A percentile compares a stretch with the other conserved stretches of the same genome.
These are phyloP conservation scores for Melipona bicolor DNA, from an alignment of 2,888 invertebrate species.

Conservation along the genomic window DNA sequence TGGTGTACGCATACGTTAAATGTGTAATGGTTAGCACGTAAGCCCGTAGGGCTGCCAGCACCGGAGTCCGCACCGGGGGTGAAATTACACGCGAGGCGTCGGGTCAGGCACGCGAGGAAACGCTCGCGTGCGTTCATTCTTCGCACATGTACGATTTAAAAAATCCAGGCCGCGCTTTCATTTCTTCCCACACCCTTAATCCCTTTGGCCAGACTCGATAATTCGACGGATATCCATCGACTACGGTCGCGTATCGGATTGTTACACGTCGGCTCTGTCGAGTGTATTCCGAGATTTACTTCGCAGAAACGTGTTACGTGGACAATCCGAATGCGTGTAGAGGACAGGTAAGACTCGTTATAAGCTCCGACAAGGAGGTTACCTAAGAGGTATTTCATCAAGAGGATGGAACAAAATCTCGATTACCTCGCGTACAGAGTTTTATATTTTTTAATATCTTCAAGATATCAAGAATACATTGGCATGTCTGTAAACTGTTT, in stretches of 20 bases:
- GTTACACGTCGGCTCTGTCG: slow-evolving; percentile 22
- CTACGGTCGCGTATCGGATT: slow-evolving; percentile 8
- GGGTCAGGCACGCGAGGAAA: slow-evolving; percentile 59
- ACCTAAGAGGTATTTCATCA: slow-evolving; percentile 53
- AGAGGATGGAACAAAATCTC: slow-evolving; percentile 45
- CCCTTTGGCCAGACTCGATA: slow-evolving; percentile 12
- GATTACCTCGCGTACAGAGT: no score
- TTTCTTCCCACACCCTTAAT: not conserved
- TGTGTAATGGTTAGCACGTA: slow-evolving; percentile 71
- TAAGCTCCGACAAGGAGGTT: slow-evolving; percentile 43
- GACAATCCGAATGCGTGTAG: slow-evolving; percentile 50
- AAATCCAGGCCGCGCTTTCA: slow-evolving; percentile 41
- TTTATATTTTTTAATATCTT: not conserved
- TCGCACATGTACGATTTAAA: slow-evolving; percentile 44
- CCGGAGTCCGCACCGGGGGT: slow-evolving; percentile 60
- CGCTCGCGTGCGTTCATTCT: slow-evolving; percentile 57
- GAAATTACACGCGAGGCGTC: slow-evolving; percentile 73
- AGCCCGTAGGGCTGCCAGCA: slow-evolving; percentile 48
- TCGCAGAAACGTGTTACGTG: slow-evolving; percentile 51
- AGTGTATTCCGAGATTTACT: slow-evolving; percentile 44
- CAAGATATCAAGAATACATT: not conserved
- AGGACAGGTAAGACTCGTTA: slow-evolving; percentile 62
- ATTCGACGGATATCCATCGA: slow-evolving; percentile 45
- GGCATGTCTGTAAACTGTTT: not conserved
- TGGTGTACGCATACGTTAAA: slow-evolving; percentile 76